Evolutionary conservation across 2,797 vertebrate species (phyloP), one percentile per base, ranked within the genome.

Genomic region (Leptatherina wallacei): DNA sequence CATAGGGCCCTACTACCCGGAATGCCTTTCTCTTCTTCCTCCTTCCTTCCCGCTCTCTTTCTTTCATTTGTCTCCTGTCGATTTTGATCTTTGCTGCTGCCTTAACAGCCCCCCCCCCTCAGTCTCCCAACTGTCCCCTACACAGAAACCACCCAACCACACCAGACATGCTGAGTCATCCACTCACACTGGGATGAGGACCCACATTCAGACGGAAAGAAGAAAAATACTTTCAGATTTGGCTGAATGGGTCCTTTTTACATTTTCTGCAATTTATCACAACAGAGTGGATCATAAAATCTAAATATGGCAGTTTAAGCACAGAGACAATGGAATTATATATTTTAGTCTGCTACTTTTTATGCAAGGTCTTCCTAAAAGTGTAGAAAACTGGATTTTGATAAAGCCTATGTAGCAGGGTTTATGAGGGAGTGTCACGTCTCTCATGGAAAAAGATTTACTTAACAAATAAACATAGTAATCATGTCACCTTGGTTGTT

Each of bases 111-210:
- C 44, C 44, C 44, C 44, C 71, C 58, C 57, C 65, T 71, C 67
- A 57, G 62, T 61, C 71, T 79, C 36, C 36, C 55, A 69, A 60
- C 71, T 44, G 1, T 65, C 52, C 81, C 75, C 66, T 65, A 81
- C 69, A 24, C 59, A 79, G 77, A 88, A 88, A 87, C 85, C 83
- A 76, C 60, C 65, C 63, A 81, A 67, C 76, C 78, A 71, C 81
- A 83, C 58, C 73, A 89, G 81, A 85, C 71, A 24, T 64, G 76
- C 86, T 88, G 82, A 91, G 47, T 89, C 87, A 86, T 80, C 71
- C 38, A 32, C 83, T 83, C 76, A 67, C 75, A 61, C 77, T 75
- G 55, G 66, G 57, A 81, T 75, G 62, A 67, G 27, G 29, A 75
- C 65, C 73, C 59, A 66, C 62, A 81, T 35, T 56, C 69, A 75